Base-by-base conservation (phyloP, 2,888 invertebrate species). In the Lycia hirtaria region DNA sequence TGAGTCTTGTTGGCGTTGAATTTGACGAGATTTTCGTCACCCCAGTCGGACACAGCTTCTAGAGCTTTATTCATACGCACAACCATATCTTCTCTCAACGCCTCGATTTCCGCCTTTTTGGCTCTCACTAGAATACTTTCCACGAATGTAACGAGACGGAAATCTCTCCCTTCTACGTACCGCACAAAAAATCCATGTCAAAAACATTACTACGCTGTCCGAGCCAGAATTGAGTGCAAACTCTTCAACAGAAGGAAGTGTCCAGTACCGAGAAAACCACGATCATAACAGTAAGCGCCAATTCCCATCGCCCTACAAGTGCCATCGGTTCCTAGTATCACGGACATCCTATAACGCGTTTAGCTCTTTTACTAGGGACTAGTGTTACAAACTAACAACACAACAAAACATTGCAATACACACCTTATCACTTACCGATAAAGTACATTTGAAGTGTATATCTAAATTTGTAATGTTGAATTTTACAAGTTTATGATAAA, bases 321-420 rank as follows among this genome's bases (percentile, higher is more conserved):
- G 14, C 3, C 30, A 5, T 14, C 44, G n/a, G 44, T 38, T 45
- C 53, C 14, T 20, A 20, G 20, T 53, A 45, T 38, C 28, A 30
- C 32, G 45, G 43, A 35, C 41, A 33, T 37, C 35, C 44, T 44
- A 15, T 28, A 14, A 19, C 37, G 28, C 44, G 44, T 53, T 65
- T 67, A 64, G 72, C 35, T 47, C 47, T 47, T 47, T 60, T 57
- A 53, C 62, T 44, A 24, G 37, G 9, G 4, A 6, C 10, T 19
- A 19, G 10, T 4, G 19, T 37, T 37, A 26, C 41, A 10, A 40
- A 22, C 26, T 28, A 10, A 15, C 3, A 35, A 10, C 7, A 17
- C 7, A 14, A 20, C 38, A 24, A 28, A 6, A 26, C 10, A 41
- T 26, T 17, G n/a, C 17, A 9, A 41, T n/a, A 28, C 28, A 10